phyloP scores from a whole-genome alignment of 2,888 invertebrate species.

The Drosophila diplacantha region DNA sequence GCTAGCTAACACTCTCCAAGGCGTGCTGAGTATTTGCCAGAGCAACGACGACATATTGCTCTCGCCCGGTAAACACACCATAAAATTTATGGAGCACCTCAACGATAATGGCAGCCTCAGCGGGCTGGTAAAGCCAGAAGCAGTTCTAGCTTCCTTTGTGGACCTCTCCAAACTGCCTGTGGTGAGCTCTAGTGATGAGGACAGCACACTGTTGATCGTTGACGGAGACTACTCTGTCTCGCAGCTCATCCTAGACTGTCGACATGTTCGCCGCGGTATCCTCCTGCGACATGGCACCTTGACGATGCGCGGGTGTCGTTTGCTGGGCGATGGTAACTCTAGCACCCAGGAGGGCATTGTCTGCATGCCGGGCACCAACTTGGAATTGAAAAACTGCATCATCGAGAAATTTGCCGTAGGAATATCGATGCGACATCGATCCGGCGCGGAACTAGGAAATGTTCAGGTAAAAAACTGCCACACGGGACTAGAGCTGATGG shows the following conservation, averaged over 20 bases:
- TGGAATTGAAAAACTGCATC: conserved; percentile 78
- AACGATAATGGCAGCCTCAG: conserved; percentile 78
- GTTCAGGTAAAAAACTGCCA: conserved; percentile 48
- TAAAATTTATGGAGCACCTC: conserved; percentile 79
- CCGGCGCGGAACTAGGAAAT: conserved; percentile 36
- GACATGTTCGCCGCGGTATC: conserved; percentile 79
- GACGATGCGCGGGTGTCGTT: conserved; percentile 79
- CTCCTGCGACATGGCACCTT: conserved; percentile 79
- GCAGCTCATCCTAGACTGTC: conserved; percentile 80
- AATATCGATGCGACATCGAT: conserved; percentile 75
- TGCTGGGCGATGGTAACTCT: conserved; percentile 79
- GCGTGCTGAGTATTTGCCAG: conserved; percentile 73
- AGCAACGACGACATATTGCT: conserved; percentile 79
- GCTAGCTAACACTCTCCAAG: conserved; percentile 76
- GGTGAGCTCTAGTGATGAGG: conserved; percentile 78
- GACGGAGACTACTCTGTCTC: conserved; percentile 79
- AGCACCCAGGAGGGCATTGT: conserved; percentile 80
- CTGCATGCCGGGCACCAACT: conserved; percentile 75
- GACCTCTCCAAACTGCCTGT: conserved; percentile 63
- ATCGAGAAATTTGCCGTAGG: conserved; percentile 80
- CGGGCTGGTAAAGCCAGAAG: conserved; percentile 40
- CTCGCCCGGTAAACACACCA: conserved; percentile 79
- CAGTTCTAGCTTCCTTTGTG: not conserved
- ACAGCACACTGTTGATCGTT: conserved; percentile 80
- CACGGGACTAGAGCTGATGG: conserved; percentile 59